Evolutionary conservation across 2,888 invertebrate genomes (phyloP), one percentile per base, ranked within the genome.

Genomic region (Anticlea derivata): DNA sequence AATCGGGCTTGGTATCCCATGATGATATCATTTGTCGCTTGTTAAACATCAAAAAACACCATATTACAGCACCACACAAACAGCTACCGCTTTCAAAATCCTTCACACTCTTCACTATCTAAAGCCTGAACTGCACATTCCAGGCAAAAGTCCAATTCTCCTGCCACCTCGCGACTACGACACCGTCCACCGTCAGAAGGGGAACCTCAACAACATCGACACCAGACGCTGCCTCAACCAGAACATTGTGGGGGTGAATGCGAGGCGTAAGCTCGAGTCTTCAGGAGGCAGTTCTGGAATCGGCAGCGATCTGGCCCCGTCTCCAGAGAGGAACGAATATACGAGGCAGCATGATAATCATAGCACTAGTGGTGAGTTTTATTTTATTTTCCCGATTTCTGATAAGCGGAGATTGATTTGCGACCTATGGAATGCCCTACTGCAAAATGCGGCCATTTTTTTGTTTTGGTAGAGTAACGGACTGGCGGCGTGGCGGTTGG

Each of bases 91-190:
- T 60, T 57, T 34, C 43, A 43, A 44, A 8, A 11, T 1, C 5
- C 20, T 10, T 11, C 13, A 51, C 17, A 44, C 8, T 11, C 23
- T 45, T 41, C 40, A 26, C 27, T 26, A 51, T 24, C 20, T 24
- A n/a, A 29, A 1, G 1, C 3, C 10, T n/a, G 8, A 6, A 23
- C n/a, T 6, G 6, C 27, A 50, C 8, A 20, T 71, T 82, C 10
- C 86, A 83, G 89, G 89, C 7, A 90, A 91, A 51, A 93, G 92
- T 4, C 98, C 98, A 0, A 93, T 98, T 43, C 92, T 98, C 12
- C 88, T 98, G 55, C 98, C 98, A 0, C 98, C 98, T 0, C 92
- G 97, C 20, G 98, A 98, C 83, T 98, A 98, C 88, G 98, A 98
- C 83, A 98, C 98, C 0, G 95, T 97, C 1, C 96, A 96, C 75